Conservation (phyloP, 2,797 vertebrate genomes). For the Catamblyrhynchus diadema region DNA sequence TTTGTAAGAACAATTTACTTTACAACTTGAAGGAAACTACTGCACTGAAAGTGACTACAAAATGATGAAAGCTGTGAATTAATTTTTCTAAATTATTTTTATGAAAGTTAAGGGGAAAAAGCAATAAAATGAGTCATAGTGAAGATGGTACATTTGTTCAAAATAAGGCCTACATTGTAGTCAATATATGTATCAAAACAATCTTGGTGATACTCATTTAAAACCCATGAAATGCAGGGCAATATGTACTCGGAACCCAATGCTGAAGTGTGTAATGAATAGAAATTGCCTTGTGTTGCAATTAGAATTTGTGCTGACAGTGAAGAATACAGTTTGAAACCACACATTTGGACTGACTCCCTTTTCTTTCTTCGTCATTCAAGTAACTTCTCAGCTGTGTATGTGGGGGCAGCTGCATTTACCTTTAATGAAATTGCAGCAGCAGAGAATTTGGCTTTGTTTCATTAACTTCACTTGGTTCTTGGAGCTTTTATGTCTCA, state of each 20-base stretch:
- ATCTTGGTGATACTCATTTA: neutral
- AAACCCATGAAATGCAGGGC: neutral
- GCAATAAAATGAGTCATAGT: neutral
- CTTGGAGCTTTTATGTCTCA: slow-evolving; percentile 21
- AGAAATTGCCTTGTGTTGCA: slow-evolving; percentile 11
- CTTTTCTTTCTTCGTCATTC: neutral
- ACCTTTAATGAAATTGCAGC: slow-evolving; percentile 37
- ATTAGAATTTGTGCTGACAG: slow-evolving; percentile 54
- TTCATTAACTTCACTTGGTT: slow-evolving; percentile 25
- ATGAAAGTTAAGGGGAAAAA: neutral
- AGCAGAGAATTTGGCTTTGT: slow-evolving; percentile 8
- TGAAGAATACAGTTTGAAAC: slow-evolving; percentile 37
- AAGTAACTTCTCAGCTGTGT: slow-evolving; percentile 27
- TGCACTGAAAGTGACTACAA: neutral
- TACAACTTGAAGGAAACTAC: neutral
- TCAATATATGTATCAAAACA: neutral
- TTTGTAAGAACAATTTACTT: neutral
- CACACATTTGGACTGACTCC: slow-evolving; percentile 27
- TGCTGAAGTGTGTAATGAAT: neutral
- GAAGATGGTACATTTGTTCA: neutral
- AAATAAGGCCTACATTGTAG: neutral
- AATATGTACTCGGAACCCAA: neutral
- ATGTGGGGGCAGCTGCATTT: slow-evolving; percentile 47
- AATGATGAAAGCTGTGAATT: neutral
- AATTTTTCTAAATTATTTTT: neutral